Percentiles rank a stretch among this genome's conserved stretches.
phyloP scores from a whole-genome alignment of 2,888 invertebrate genomes.

The Parnassius mnemosyne region DNA sequence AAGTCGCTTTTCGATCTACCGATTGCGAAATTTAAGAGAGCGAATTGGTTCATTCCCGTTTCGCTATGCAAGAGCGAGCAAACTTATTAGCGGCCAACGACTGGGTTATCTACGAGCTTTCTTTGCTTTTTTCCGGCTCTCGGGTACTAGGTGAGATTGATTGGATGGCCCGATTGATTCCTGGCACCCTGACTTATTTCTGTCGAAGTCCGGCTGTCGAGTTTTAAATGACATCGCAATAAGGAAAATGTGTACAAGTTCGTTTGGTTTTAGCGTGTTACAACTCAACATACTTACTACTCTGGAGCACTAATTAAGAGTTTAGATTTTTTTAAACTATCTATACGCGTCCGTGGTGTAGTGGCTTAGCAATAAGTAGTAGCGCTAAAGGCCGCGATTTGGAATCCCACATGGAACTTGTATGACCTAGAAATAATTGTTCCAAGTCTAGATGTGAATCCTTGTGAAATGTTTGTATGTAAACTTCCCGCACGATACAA shows the following conservation, averaged over 20 bases:
- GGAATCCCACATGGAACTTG: no score
- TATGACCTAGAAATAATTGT: no score
- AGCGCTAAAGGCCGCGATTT: no score
- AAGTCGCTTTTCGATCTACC: slow-evolving; percentile 51
- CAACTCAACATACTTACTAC: neutral
- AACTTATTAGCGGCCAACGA: slow-evolving; percentile 67
- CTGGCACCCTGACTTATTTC: slow-evolving; percentile 63
- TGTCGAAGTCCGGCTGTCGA: slow-evolving; percentile 34
- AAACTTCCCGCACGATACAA: no score
- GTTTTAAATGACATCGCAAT: slow-evolving; percentile 15
- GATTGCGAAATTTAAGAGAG: slow-evolving; percentile 62
- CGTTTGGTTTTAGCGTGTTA: neutral
- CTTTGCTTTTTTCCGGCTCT: slow-evolving; percentile 73
- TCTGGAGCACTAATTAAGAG: neutral
- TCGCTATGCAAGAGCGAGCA: slow-evolving; percentile 74
- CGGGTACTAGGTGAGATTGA: slow-evolving; percentile 57
- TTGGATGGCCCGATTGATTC: slow-evolving; percentile 63
- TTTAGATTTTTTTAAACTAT: no score
- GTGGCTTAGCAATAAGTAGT: no score
- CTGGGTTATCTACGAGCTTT: slow-evolving; percentile 53
- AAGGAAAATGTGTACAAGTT: neutral
- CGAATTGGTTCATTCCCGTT: slow-evolving; percentile 69
- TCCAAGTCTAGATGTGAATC: no score
- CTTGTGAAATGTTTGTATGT: no score
- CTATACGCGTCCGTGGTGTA: no score